Conservation (phyloP, 2,888 invertebrate genomes). For the Siphlonurus alternatus region DNA sequence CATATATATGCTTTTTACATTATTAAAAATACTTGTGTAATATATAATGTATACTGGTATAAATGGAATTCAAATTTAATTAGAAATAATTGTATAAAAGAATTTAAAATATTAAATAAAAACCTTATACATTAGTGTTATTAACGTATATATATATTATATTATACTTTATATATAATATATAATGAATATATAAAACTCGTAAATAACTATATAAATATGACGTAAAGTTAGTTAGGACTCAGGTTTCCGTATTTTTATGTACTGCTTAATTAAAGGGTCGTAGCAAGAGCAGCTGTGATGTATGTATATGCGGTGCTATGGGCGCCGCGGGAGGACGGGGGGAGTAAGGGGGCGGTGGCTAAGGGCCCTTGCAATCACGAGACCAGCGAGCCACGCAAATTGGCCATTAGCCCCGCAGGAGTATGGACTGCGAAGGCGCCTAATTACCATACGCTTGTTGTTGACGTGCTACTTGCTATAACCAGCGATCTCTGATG, state of each 20-base stretch:
- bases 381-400: slow-evolving; percentile 1
- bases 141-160: not conserved
- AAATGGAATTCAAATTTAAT: not conserved
- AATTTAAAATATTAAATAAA: not conserved
- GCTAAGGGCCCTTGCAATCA: not conserved
- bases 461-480: not conserved
- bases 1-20: too few relatives aligned
- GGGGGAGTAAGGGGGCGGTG: too few relatives aligned
- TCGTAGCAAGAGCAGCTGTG: not conserved
- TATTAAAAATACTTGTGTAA: too few relatives aligned
- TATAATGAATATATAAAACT: not conserved
- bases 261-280: not conserved
- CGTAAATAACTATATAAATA: not conserved
- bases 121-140: not conserved
- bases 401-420: slow-evolving; percentile 2
- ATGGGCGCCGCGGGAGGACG: too few relatives aligned
- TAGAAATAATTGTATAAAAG: too few relatives aligned
- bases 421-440: not conserved
- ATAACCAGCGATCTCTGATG: too few relatives aligned
- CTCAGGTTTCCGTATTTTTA: not conserved
- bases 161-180: not conserved
- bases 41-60: too few relatives aligned
- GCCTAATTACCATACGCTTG: slow-evolving; percentile 2
- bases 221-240: not conserved
- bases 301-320: not conserved